phyloP scores from a whole-genome alignment of 1,140 invertebrate genomes.

The Eulimnadia texana region DNA sequence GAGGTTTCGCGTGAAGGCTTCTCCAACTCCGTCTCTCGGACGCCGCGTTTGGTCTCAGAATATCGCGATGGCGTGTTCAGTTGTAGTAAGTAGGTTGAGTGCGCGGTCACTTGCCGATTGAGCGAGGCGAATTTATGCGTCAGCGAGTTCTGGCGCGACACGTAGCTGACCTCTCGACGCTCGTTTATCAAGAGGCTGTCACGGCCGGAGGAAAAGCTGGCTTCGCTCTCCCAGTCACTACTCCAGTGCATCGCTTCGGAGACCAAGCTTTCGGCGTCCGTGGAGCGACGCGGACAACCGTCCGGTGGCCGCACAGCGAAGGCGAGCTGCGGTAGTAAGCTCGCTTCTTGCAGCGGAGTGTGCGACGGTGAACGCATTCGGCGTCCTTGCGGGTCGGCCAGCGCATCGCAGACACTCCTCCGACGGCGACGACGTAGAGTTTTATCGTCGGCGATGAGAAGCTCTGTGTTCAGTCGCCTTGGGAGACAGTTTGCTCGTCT shows the following conservation, averaged over 20 bases:
- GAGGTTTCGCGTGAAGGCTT: too few relatives aligned
- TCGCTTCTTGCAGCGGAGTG: neutral
- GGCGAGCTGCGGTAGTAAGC: constrained; percentile 11
- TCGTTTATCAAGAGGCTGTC: constrained; percentile 18
- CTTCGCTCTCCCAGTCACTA: constrained; percentile 26
- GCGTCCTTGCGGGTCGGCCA: constrained; percentile 11
- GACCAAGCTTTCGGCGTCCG: constrained; percentile 10
- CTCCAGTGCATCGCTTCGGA: constrained; percentile 19
- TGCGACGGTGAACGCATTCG: neutral
- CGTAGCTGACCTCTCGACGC: too few relatives aligned
- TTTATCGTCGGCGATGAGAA: constrained; percentile 1
- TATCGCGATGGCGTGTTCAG: too few relatives aligned
- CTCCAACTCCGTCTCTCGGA: too few relatives aligned
- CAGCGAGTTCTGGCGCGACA: too few relatives aligned
- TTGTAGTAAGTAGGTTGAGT: too few relatives aligned
- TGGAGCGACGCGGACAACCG: constrained; percentile 4
- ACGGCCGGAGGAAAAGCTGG: constrained; percentile 40
- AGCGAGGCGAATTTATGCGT: too few relatives aligned
- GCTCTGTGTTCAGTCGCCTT: neutral
- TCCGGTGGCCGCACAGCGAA: constrained; percentile 7
- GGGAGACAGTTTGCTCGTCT: neutral
- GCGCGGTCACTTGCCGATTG: too few relatives aligned
- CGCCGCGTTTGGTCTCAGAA: too few relatives aligned
- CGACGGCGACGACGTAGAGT: neutral
- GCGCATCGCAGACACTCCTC: constrained; percentile 4